Evolutionary conservation across 2,113 vertebrate species (phyloP).

Genomic region (Hemibagrus wyckioides): DNA sequence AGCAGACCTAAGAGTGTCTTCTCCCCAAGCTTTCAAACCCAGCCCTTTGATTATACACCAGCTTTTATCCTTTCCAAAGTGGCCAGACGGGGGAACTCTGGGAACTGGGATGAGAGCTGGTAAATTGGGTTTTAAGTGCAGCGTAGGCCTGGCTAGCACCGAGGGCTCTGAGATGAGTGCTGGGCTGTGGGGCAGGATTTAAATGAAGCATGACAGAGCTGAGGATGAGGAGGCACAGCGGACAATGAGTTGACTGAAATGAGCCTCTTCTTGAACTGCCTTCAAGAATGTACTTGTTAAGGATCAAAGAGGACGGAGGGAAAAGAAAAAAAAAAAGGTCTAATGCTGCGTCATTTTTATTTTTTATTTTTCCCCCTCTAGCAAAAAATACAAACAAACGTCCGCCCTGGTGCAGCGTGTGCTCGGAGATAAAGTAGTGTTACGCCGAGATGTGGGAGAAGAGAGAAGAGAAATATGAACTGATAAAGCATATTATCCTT

Average conservation of each 20-base stretch:
- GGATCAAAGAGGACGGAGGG: background rate
- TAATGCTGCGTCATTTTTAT: background rate
- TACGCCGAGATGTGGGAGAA: background rate
- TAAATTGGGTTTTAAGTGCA: constrained; percentile 41
- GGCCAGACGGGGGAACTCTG: constrained; percentile 28
- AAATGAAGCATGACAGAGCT: constrained; percentile 51
- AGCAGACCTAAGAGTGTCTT: constrained; percentile 43
- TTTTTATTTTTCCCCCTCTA: background rate
- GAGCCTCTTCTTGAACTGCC: constrained; percentile 15
- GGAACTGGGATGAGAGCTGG: constrained; percentile 24
- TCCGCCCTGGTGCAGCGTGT: background rate
- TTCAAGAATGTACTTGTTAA: constrained; percentile 22
- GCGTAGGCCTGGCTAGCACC: constrained; percentile 3
- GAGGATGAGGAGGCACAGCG: constrained; percentile 47
- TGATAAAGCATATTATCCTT: constrained; percentile 36
- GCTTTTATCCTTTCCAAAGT: constrained; percentile 28
- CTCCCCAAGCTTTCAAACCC: constrained; percentile 14
- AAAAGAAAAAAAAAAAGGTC: constrained; percentile 11
- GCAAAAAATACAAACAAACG: constrained; percentile 1
- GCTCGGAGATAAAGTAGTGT: background rate
- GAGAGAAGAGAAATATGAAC: background rate
- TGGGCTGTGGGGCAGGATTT: constrained; percentile 26
- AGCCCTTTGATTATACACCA: constrained; percentile 7
- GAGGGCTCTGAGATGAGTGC: constrained; percentile 26
- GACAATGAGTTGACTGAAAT: constrained; percentile 43